A percentile compares a stretch with the other conserved stretches of the same genome.
Conservation (phyloP, 2,113 vertebrate species). For the Capra hircus region DNA sequence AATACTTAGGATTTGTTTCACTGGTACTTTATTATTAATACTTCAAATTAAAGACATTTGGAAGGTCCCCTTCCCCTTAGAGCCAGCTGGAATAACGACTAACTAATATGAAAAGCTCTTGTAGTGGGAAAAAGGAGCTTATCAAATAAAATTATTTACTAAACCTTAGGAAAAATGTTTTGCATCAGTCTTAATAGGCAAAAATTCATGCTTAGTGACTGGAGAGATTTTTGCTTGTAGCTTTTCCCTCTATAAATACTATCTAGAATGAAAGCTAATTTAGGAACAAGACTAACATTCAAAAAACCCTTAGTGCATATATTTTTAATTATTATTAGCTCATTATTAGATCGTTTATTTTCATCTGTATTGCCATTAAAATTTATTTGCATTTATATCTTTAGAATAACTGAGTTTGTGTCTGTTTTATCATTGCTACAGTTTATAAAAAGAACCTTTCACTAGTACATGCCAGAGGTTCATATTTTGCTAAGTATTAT, state of each 20-base stretch:
- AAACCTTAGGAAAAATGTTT: slow-evolving; percentile 39
- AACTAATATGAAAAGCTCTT: slow-evolving; percentile 43
- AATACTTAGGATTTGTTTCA: slow-evolving; percentile 55
- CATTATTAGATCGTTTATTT: slow-evolving; percentile 44
- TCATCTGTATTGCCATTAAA: slow-evolving; percentile 51
- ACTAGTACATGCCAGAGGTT: slow-evolving; percentile 41
- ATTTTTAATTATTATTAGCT: slow-evolving; percentile 55
- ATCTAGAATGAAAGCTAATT: slow-evolving; percentile 55
- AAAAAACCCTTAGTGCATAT: slow-evolving; percentile 58
- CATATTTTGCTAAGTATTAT: background rate
- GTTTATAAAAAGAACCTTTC: slow-evolving; percentile 10
- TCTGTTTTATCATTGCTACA: slow-evolving; percentile 43
- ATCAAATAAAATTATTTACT: slow-evolving; percentile 37
- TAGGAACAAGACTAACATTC: slow-evolving; percentile 61
- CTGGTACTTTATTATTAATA: slow-evolving; percentile 6
- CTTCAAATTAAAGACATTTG: slow-evolving; percentile 51
- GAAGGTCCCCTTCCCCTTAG: slow-evolving; percentile 49
- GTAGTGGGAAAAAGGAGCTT: slow-evolving; percentile 24
- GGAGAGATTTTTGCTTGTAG: slow-evolving; percentile 56
- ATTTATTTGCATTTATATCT: slow-evolving; percentile 59
- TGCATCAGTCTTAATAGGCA: slow-evolving; percentile 54
- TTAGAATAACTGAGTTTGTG: slow-evolving; percentile 21
- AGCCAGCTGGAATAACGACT: slow-evolving; percentile 36
- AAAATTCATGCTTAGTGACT: slow-evolving; percentile 47
- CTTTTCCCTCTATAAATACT: slow-evolving; percentile 60